Evolutionary conservation across 2,797 vertebrate genomes (phyloP), one percentile per base, ranked within the genome.

Genomic region (Pipistrellus pipistrellus): DNA sequence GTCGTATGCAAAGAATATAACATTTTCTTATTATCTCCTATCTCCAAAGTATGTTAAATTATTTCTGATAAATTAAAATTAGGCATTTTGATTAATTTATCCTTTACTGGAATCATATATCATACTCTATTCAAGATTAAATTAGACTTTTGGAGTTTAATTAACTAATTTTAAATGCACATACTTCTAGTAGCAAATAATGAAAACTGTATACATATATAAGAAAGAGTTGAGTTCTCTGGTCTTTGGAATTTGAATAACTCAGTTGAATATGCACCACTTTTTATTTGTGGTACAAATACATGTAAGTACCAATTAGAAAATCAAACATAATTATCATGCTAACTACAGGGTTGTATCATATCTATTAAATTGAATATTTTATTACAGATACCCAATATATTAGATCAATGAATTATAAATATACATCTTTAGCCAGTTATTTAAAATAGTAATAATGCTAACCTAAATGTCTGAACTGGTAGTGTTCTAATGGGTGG

Each of bases 61-160:
- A 55, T 88, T 93, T 75, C 82, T 96, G 53, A 90, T 88, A 88
- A 69, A 73, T 93, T 91, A 88, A 90, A 96, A 95, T 86, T 71
- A 92, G 51, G 30, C 30, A 84, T 92, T 96, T 92, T 90, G 66
- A 95, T 95, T 90, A 93, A 83, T 93, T 85, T 23, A 5, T 92
- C 1, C 30, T 95, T 95, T 90, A 30, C 32, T 90, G 48, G 75
- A 80, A 90, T 93, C 20, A 92, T 59, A 66, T 69, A 83, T 95
- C 55, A 87, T 68, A 83, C 32, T 81, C 21, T 2, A 90, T 69
- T 96, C 68, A 88, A 30, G 18, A 90, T 90, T 95, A 95, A 88
- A 83, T 96, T 95, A 88, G 41, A 85, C 27, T 81, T 94, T 95
- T 75, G 90, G 59, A 77, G 25, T 95, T 95, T 93, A 95, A 94